Conservation (phyloP, 2,113 vertebrate species). For the Apodemus speciosus region DNA sequence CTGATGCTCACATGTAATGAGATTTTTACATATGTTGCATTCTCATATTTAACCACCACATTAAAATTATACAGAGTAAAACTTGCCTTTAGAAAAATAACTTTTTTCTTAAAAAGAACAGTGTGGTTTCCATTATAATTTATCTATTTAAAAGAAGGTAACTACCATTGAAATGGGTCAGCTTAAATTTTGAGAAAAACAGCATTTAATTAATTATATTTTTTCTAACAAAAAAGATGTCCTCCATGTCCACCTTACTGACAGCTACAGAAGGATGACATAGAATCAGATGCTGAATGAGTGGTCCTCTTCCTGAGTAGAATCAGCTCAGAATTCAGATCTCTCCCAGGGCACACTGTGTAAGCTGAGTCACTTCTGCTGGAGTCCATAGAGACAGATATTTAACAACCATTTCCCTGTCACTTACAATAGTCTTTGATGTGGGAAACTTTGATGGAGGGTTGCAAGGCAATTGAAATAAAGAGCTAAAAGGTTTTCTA, state of each 20-base stretch:
- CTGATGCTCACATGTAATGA: background rate
- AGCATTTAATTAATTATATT: background rate
- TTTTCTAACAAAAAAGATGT: background rate
- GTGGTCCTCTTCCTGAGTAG: background rate
- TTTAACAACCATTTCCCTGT: background rate
- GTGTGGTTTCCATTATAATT: constrained; percentile 12
- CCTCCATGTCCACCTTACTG: background rate
- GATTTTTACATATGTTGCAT: background rate
- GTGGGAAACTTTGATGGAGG: background rate
- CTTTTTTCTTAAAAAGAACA: background rate
- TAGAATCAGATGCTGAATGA: background rate
- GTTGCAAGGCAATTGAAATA: constrained; percentile 4
- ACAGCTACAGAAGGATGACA: background rate
- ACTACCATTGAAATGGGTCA: constrained; percentile 4
- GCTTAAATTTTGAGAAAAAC: constrained; percentile 29
- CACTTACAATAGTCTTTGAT: constrained; percentile 1
- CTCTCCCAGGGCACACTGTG: background rate
- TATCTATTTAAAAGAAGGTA: background rate
- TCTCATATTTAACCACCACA: background rate
- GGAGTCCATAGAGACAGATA: background rate
- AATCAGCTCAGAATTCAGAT: background rate
- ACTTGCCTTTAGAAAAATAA: background rate
- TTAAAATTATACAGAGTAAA: constrained; percentile 10
- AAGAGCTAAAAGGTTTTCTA: constrained; percentile 15
- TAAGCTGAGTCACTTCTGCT: constrained; percentile 11